These are phyloP conservation scores for Marmota flaviventris DNA, from an alignment of 2,113 vertebrate species.

Conservation along the genomic window DNA sequence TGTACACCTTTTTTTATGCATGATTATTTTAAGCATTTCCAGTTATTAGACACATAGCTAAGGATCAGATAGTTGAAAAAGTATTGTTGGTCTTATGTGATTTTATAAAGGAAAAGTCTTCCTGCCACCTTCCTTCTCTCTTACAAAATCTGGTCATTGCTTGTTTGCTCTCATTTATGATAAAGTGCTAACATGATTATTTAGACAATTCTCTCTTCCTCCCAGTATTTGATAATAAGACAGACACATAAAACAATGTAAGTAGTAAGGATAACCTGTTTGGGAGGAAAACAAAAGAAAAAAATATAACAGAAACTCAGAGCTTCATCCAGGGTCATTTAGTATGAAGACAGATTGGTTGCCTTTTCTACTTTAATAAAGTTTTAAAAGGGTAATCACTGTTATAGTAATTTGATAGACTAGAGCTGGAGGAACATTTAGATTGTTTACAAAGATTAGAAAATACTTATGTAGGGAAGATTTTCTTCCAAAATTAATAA, in stretches of 20 bases:
- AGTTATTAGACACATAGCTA: background rate
- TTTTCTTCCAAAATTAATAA: constrained; percentile 29
- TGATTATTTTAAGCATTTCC: constrained; percentile 37
- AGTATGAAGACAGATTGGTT: background rate
- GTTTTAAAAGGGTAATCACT: background rate
- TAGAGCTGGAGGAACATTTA: background rate
- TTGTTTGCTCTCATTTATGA: constrained; percentile 14
- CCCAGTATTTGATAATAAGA: background rate
- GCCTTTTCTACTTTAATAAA: background rate
- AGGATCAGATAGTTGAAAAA: constrained; percentile 32
- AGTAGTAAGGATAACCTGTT: background rate
- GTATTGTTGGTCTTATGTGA: background rate
- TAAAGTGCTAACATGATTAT: constrained; percentile 13
- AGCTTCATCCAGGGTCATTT: background rate
- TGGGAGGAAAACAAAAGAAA: background rate
- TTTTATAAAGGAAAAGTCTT: background rate
- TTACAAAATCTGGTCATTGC: background rate
- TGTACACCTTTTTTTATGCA: background rate
- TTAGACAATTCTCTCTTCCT: background rate
- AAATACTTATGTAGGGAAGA: constrained; percentile 4
- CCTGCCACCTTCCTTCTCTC: background rate
- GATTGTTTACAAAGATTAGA: constrained; percentile 26
- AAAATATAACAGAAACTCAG: background rate
- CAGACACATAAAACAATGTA: background rate
- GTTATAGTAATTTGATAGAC: background rate